These are phyloP conservation scores for Rattus rattus DNA, from an alignment of 2,113 vertebrate genomes.

Conservation along the genomic window DNA sequence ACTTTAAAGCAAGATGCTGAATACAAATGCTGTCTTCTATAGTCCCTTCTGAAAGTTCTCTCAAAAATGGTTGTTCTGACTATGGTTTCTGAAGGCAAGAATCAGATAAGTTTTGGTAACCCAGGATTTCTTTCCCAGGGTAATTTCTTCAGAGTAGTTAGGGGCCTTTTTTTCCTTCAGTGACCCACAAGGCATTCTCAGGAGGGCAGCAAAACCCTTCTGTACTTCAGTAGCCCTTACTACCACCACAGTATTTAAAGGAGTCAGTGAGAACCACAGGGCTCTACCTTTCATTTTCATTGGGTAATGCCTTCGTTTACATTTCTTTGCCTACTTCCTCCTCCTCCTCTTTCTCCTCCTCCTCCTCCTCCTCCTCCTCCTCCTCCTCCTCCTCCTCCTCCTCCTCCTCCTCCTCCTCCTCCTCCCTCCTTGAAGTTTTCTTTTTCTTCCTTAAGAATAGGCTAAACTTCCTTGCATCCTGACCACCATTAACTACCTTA, in stretches of 20 bases:
- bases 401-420: not conserved
- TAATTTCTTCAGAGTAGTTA: not conserved
- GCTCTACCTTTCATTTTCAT: not conserved
- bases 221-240: not conserved
- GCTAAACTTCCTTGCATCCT: not conserved
- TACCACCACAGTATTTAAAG: not conserved
- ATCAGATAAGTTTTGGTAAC: not conserved
- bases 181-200: not conserved
- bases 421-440: not conserved
- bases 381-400: not conserved
- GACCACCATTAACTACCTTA: not conserved
- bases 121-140: not conserved
- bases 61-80: not conserved
- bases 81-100: not conserved
- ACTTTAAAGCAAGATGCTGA: slow-evolving; percentile 24
- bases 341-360: not conserved
- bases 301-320: not conserved
- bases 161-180: not conserved
- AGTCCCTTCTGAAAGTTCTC: not conserved
- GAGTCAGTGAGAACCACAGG: not conserved
- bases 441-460: not conserved
- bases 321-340: not conserved
- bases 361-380: not conserved
- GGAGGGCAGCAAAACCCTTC: not conserved
- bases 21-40: not conserved